Conservation (phyloP, 2,888 invertebrate genomes). For the Blomia tropicalis region DNA sequence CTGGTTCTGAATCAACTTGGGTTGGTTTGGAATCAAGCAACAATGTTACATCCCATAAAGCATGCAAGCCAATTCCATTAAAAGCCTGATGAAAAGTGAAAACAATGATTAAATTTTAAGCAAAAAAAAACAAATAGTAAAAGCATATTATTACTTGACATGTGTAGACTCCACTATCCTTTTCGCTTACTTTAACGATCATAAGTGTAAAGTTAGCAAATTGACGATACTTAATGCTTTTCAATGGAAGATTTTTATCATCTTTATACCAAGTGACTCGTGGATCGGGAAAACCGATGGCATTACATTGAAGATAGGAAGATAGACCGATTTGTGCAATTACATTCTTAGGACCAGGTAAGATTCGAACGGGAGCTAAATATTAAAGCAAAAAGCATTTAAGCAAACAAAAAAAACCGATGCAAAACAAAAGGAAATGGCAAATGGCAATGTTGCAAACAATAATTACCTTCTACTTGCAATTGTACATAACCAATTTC, state of each 20-base stretch:
- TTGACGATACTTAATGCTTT: conserved; percentile 52
- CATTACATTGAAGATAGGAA: conserved; percentile 32
- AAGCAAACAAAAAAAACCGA: background rate
- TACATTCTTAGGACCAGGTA: conserved; percentile 28
- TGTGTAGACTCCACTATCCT: conserved; percentile 65
- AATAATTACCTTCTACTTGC: conserved; percentile 8
- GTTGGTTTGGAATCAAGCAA: conserved; percentile 24
- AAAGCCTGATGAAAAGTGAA: conserved; percentile 44
- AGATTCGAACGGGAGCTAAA: conserved; percentile 27
- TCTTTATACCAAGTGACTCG: conserved; percentile 46
- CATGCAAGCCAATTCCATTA: conserved; percentile 57
- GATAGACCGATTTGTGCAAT: conserved; percentile 31
- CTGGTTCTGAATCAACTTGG: background rate
- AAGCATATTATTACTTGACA: conserved; percentile 46
- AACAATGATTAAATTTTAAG: background rate
- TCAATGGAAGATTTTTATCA: conserved; percentile 53
- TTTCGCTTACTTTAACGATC: conserved; percentile 52
- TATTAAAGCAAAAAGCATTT: background rate
- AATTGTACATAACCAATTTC: background rate
- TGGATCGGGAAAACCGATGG: conserved; percentile 29
- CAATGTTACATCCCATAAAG: conserved; percentile 56
- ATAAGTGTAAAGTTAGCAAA: conserved; percentile 55
- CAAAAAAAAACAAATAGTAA: background rate
- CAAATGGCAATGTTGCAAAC: background rate
- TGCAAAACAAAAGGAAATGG: background rate